These are phyloP conservation scores for Orestias chungarensis DNA, from an alignment of 2,797 vertebrate species.

Conservation along the genomic window DNA sequence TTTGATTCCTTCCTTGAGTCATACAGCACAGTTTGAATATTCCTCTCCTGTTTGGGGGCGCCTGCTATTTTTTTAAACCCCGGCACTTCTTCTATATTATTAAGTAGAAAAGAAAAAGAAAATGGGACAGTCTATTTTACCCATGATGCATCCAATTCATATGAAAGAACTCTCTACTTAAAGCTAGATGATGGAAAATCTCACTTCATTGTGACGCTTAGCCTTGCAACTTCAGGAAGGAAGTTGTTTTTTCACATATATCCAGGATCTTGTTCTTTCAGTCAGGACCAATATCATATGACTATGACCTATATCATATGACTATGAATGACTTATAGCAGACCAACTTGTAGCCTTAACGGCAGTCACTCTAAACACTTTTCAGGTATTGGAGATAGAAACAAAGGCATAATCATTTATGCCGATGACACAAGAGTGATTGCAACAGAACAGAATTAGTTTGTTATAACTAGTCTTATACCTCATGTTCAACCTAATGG, in stretches of 20 bases:
- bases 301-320: background rate
- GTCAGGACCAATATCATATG: background rate
- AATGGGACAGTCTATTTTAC: no score
- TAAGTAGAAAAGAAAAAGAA: no score
- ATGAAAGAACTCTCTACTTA: background rate
- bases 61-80: no score
- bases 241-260: no score
- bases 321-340: background rate
- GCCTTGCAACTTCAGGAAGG: background rate
- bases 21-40: background rate
- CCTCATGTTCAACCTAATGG: background rate
- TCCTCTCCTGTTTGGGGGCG: background rate
- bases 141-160: background rate
- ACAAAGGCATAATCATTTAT: background rate
- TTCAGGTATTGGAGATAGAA: background rate
- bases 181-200: background rate
- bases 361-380: background rate
- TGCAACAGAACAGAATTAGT: slow-evolving; percentile 6
- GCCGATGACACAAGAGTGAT: background rate
- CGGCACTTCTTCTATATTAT: no score
- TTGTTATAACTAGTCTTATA: background rate
- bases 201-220: background rate
- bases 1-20: background rate
- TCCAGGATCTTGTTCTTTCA: no score
- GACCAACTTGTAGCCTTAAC: background rate